Conservation (phyloP, 2,113 vertebrate species). For the Eptesicus fuscus region DNA sequence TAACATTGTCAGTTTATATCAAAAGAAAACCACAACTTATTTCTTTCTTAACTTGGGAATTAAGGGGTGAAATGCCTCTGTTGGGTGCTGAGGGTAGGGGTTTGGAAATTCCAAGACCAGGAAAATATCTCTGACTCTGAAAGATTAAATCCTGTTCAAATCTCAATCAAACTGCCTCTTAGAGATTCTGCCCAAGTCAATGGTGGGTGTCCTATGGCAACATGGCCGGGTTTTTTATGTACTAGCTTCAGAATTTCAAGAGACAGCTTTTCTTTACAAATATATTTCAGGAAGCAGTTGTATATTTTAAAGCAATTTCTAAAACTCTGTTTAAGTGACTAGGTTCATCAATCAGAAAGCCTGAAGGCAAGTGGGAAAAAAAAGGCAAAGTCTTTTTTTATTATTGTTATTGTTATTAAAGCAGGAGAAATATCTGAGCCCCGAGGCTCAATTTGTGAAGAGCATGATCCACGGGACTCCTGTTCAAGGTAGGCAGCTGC, state of each 20-base stretch:
- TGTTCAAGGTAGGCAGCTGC: conserved; percentile 70
- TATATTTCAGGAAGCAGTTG: conserved; percentile 43
- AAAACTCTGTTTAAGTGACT: conserved; percentile 56
- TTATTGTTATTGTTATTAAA: conserved; percentile 67
- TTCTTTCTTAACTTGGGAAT: conserved; percentile 39
- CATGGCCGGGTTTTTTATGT: not conserved
- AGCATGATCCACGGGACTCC: conserved; percentile 62
- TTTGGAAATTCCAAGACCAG: not conserved
- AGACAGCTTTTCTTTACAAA: conserved; percentile 46
- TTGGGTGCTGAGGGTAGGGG: not conserved
- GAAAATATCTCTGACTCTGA: conserved; percentile 38
- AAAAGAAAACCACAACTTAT: conserved; percentile 50
- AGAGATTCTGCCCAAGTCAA: not conserved
- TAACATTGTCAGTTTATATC: conserved; percentile 55
- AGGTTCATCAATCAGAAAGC: conserved; percentile 54
- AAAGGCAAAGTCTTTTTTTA: not conserved
- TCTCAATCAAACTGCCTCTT: not conserved
- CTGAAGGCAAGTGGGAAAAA: conserved; percentile 25
- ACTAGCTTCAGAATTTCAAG: not conserved
- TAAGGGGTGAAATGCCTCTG: conserved; percentile 33
- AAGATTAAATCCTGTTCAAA: conserved; percentile 6
- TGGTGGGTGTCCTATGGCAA: not conserved
- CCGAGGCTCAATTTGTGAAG: conserved; percentile 68
- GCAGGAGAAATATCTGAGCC: conserved; percentile 58
- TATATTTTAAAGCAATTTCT: conserved; percentile 54